Conservation (phyloP, 1,140 invertebrate species). For the Magallana ariakensis region DNA sequence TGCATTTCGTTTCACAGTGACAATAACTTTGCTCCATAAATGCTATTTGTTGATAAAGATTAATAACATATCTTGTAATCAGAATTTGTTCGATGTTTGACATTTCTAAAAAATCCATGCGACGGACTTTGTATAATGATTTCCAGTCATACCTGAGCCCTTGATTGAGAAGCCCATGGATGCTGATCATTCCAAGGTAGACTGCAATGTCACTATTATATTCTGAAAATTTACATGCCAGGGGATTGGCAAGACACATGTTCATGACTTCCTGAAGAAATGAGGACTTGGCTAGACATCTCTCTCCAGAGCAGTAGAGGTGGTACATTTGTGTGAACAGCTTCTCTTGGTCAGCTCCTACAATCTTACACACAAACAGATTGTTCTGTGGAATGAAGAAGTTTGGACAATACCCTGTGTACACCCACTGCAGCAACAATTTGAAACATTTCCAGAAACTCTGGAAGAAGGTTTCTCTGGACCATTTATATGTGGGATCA, state of each 20-base stretch:
- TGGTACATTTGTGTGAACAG: neutral
- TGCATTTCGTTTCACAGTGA: neutral
- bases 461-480: constrained; percentile 3
- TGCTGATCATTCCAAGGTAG: neutral
- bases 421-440: constrained; percentile 35
- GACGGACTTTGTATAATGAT: neutral
- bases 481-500: neutral
- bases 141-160: neutral
- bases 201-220: neutral
- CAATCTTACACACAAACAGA: constrained; percentile 39
- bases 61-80: neutral
- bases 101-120: neutral
- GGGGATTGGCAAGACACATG: neutral
- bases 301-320: neutral
- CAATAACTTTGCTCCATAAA: neutral
- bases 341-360: neutral
- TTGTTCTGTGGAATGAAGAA: constrained; percentile 52
- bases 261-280: neutral
- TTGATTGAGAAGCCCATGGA: neutral
- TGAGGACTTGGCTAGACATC: neutral
- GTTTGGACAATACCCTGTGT: constrained; percentile 29
- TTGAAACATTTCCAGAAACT: constrained; percentile 45
- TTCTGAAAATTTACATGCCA: neutral
- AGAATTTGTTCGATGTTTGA: neutral
- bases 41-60: constrained; percentile 3